A percentile compares a stretch with the other conserved stretches of the same genome.
phyloP scores from a whole-genome alignment of 2,888 invertebrate species.

The Caenorhabditis virilis region DNA sequence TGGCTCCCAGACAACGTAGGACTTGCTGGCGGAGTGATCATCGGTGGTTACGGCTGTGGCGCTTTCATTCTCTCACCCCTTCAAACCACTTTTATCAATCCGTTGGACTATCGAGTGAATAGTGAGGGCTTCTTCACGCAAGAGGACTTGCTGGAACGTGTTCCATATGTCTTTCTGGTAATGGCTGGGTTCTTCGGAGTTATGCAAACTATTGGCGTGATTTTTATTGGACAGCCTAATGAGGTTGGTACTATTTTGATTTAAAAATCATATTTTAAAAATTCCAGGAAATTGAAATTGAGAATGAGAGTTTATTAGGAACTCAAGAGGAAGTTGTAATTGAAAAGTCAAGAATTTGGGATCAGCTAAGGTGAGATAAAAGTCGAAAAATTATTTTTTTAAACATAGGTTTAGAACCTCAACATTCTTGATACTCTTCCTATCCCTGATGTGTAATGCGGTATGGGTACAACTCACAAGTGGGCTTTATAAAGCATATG shows the following conservation, averaged over 20 bases:
- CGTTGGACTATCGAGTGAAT: slow-evolving; percentile 57
- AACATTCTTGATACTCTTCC: slow-evolving; percentile 58
- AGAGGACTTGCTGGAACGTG: slow-evolving; percentile 61
- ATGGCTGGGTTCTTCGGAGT: slow-evolving; percentile 56
- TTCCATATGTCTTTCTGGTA: slow-evolving; percentile 61
- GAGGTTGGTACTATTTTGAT: no score
- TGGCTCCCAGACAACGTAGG: slow-evolving; percentile 67
- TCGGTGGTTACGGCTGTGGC: slow-evolving; percentile 70
- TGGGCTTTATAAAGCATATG: slow-evolving; percentile 65
- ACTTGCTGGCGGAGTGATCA: slow-evolving; percentile 69
- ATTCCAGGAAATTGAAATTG: slow-evolving; percentile 29
- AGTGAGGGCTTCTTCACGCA: slow-evolving; percentile 62
- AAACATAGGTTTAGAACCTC: slow-evolving; percentile 47
- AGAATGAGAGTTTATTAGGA: slow-evolving; percentile 27
- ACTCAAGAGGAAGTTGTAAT: slow-evolving; percentile 22
- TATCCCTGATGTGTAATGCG: slow-evolving; percentile 58
- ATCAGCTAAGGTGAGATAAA: slow-evolving; percentile 25
- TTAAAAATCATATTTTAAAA: no score
- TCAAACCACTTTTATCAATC: slow-evolving; percentile 63
- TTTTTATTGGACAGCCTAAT: slow-evolving; percentile 56
- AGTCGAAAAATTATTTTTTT: slow-evolving; percentile 1
- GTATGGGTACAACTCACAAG: slow-evolving; percentile 61
- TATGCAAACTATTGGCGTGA: slow-evolving; percentile 57
- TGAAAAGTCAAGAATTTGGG: slow-evolving; percentile 29
- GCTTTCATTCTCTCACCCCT: slow-evolving; percentile 42